Base-by-base conservation (phyloP, 1,140 invertebrate species). In the Dendroctonus ponderosae region DNA sequence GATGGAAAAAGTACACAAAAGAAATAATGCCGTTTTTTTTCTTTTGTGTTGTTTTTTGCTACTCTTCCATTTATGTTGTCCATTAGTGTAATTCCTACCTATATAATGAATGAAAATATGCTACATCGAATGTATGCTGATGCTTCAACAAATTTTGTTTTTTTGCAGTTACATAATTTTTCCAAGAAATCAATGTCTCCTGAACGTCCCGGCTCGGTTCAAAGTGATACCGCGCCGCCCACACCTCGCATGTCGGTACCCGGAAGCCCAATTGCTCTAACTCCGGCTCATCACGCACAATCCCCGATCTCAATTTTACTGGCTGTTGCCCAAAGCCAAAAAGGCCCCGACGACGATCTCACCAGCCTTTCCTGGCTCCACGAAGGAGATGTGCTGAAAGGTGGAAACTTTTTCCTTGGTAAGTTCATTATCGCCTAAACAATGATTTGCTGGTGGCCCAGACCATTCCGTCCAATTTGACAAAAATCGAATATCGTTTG, bases 351-450 rank as follows among this genome's bases (percentile, higher is more conserved):
- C 11, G 71, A 75, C 51, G 94, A 97, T 74, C 82, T 97, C 39
- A 95, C 92, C 2, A 91, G 91, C 64, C 81, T 97, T 0, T 87
- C 90, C 53, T 97, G 94, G 94, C 80, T 97, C 7, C 93, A 95
- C 77, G 92, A 96, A 78, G 89, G 87, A 72, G 94, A 97, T 82
- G 80, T 96, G 69, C 84, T 96, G 7, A 94, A 94, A 83, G 88
- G 89, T 83, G 79, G 74, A 26, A 26, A 26, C 26, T 26, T 26
- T 26, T 26, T 26, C 26, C 26, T 26, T 26, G 26, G 26, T 26
- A 26, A 26, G 26, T 26, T 26, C 26, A 26, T 26, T 26, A 26
- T 26, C 26, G 26, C 26, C 26, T 26, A 26, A 26, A 26, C 26
- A 26, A 26, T 26, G 26, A 1, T 26, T 26, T 26, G 26, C 26